A percentile compares a stretch with the other conserved stretches of the same genome.
Evolutionary conservation across 1,140 invertebrate species (phyloP).

Genomic region (Aphaenogaster floridana): DNA sequence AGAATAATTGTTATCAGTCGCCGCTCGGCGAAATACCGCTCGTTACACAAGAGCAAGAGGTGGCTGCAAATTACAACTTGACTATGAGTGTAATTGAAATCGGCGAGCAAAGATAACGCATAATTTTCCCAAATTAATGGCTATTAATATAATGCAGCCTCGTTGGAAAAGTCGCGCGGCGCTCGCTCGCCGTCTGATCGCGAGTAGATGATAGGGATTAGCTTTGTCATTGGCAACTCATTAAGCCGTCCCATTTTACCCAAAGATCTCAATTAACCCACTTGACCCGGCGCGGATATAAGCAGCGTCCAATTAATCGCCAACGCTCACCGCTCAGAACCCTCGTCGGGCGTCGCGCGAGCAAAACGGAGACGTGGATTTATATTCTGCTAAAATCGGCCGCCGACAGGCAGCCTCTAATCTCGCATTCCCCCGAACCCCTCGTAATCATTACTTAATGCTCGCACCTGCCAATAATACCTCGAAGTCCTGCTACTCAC

Average conservation of each 20-base stretch:
- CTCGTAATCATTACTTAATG: conserved; percentile 23
- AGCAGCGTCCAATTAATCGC: conserved; percentile 41
- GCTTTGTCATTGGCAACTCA: conserved; percentile 18
- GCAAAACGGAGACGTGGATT: conserved; percentile 13
- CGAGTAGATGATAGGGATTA: conserved; percentile 17
- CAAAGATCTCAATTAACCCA: conserved; percentile 47
- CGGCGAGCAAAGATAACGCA: not conserved
- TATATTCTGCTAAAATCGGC: conserved; percentile 27
- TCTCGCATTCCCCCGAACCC: not conserved
- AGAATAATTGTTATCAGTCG: not conserved
- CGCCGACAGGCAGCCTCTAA: conserved; percentile 19
- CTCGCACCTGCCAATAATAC: conserved; percentile 54
- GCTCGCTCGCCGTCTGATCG: not conserved
- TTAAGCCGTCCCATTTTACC: conserved; percentile 16
- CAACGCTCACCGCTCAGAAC: not conserved
- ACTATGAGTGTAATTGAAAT: not conserved
- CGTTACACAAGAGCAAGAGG: not conserved
- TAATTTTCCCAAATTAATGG: conserved; percentile 34
- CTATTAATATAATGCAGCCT: not conserved
- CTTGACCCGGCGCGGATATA: conserved; percentile 23
- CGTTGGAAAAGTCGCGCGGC: not conserved
- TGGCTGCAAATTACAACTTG: conserved; percentile 20
- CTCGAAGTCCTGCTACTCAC: conserved; percentile 15
- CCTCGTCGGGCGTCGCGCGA: not conserved
- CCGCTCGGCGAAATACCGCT: not conserved